Base-by-base conservation (phyloP, 2,888 invertebrate genomes). In the Hemistola chrysoprasaria region DNA sequence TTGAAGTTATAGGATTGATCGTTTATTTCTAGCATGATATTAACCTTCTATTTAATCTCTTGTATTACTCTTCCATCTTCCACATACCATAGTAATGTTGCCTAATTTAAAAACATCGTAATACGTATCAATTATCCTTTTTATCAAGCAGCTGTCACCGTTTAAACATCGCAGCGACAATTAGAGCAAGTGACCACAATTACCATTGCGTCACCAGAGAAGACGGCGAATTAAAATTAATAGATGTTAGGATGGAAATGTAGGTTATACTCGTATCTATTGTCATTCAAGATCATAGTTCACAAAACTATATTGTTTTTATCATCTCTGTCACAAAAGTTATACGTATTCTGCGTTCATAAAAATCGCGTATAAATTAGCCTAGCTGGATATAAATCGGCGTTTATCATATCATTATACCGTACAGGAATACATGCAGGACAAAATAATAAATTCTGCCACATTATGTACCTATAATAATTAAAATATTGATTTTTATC, bases 121-220 rank as follows among this genome's bases (percentile, higher is more conserved):
- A 67, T 67, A 71, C 71, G 75, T 74, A 78, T 77, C 80, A 83
- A 80, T 81, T 81, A 59, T 27, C 27, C 53, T 53, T 51, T 37
- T 57, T 54, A 71, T 68, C 63, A 63, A 70, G 78, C 86, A 84
- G 85, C 84, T 84, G 86, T 76, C 73, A 62, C 64, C 72, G 67
- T 69, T 74, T 75, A 74, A 66, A 65, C 68, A 66, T 66, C 65
- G 68, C 59, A 56, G 56, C 59, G 54, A 67, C 86, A 87, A 87
- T 87, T 86, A 86, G 70, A 68, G 67, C 82, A 84, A 86, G 84
- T 87, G 84, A 77, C 57, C 77, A 67, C 85, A 86, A 86, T 86
- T 86, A 73, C 59, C 48, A 69, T 85, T 83, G 80, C 85, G 85
- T 86, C 84, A 85, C 66, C 64, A 50, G 48, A 58, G 53, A 67